phyloP scores from a whole-genome alignment of 1,140 invertebrate genomes.

The Archegozetes longisetosus region DNA sequence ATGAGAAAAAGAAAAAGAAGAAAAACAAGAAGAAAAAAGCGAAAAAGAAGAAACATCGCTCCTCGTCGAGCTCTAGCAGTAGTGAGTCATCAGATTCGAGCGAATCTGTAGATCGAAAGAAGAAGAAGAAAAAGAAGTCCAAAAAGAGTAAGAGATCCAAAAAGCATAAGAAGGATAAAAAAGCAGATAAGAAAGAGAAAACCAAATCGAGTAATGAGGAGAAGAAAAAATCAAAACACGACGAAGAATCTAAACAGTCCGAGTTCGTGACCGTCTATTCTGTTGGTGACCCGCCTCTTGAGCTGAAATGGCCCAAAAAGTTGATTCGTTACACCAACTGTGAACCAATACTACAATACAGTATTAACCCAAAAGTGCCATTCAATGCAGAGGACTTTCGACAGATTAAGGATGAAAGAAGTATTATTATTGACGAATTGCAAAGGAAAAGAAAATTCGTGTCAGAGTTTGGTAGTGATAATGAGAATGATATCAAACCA shows the following conservation, averaged over 20 bases:
- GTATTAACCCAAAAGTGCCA: not conserved
- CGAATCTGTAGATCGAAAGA: not conserved
- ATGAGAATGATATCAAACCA: not conserved
- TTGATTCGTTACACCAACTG: not conserved
- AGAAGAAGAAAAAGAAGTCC: not conserved
- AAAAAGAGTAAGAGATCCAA: not conserved
- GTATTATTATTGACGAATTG: too few relatives aligned
- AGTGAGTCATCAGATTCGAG: not conserved
- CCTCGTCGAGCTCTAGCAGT: not conserved
- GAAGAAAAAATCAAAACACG: not conserved
- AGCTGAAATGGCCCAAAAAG: slow-evolving; percentile 1
- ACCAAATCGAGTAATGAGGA: not conserved
- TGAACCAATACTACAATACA: not conserved
- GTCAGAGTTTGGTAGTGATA: not conserved
- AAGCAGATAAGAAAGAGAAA: not conserved
- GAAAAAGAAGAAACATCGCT: slow-evolving; percentile 1
- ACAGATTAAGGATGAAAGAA: too few relatives aligned
- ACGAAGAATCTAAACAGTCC: not conserved
- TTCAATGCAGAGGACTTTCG: not conserved
- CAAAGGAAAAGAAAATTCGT: not conserved
- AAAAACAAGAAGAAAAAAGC: not conserved
- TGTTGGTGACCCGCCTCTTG: not conserved
- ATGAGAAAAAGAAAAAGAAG: not conserved
- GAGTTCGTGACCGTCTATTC: not conserved
- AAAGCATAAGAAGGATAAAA: not conserved